Percentiles rank a stretch among this genome's conserved stretches.
phyloP scores from a whole-genome alignment of 2,113 vertebrate species.

The Eolophus roseicapilla region DNA sequence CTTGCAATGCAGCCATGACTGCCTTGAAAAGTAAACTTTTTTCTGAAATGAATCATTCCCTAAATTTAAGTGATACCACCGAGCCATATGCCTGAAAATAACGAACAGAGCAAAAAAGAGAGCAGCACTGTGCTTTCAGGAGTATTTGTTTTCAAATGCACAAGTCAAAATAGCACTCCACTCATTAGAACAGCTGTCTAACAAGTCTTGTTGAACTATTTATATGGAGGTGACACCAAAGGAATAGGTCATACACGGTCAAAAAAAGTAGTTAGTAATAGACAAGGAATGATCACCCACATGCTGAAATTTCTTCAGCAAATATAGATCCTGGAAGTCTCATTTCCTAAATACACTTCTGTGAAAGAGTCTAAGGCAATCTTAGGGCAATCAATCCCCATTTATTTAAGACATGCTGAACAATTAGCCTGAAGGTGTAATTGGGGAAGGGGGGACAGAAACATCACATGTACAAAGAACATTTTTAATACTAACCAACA shows the following conservation, averaged over 20 bases:
- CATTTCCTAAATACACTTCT: not conserved
- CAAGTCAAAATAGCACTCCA: not conserved
- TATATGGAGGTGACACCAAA: conserved; percentile 32
- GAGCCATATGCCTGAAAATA: not conserved
- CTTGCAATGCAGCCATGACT: not conserved
- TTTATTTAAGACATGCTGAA: not conserved
- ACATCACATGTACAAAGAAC: not conserved
- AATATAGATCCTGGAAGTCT: not conserved
- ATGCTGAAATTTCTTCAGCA: not conserved
- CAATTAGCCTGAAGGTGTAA: not conserved
- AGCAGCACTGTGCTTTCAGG: not conserved
- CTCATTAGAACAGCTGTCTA: conserved; percentile 6
- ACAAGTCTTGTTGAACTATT: conserved; percentile 5
- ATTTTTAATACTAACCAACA: not conserved
- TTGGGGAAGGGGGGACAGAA: not conserved
- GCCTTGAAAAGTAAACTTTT: not conserved
- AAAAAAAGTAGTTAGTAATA: not conserved
- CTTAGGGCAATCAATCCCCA: not conserved
- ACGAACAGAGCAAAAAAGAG: not conserved
- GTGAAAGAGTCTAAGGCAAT: not conserved
- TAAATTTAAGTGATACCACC: not conserved
- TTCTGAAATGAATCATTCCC: not conserved
- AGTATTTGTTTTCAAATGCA: not conserved
- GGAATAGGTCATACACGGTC: not conserved
- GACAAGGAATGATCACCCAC: not conserved